These are phyloP conservation scores for Eristalis pertinax DNA, from an alignment of 2,888 invertebrate species.

Conservation along the genomic window DNA sequence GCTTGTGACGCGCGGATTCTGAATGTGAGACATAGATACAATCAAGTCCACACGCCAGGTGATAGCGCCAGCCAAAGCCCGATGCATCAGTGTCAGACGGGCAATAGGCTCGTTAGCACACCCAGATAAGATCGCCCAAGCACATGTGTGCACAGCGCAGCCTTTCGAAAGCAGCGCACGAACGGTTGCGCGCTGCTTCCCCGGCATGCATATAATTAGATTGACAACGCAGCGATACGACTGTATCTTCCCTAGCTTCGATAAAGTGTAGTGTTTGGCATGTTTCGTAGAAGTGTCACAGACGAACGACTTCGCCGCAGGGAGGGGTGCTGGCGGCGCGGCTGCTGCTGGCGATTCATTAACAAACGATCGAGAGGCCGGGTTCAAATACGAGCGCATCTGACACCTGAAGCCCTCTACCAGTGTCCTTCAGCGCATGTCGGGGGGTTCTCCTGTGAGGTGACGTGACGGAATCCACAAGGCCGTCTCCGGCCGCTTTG, in stretches of 20 bases:
- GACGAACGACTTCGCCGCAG: background rate
- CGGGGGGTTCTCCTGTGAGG: slow-evolving; percentile 47
- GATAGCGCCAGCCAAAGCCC: slow-evolving; percentile 67
- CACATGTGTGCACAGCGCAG: background rate
- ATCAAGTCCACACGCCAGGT: slow-evolving; percentile 59
- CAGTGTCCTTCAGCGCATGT: slow-evolving; percentile 1
- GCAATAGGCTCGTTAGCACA: slow-evolving; percentile 49
- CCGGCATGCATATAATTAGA: slow-evolving; percentile 39
- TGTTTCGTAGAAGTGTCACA: slow-evolving; percentile 46
- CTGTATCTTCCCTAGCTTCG: slow-evolving; percentile 9
- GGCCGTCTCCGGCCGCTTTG: slow-evolving; percentile 29
- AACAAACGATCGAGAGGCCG: slow-evolving; percentile 49
- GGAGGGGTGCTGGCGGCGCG: slow-evolving; percentile 23
- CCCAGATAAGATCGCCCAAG: slow-evolving; percentile 59
- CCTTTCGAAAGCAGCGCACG: slow-evolving; percentile 38
- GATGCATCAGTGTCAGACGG: slow-evolving; percentile 65
- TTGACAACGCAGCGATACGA: background rate
- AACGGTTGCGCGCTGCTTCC: slow-evolving; percentile 28
- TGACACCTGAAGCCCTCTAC: slow-evolving; percentile 55
- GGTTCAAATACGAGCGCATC: slow-evolving; percentile 47
- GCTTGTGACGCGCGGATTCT: slow-evolving; percentile 20
- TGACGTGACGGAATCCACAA: slow-evolving; percentile 60
- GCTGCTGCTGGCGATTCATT: slow-evolving; percentile 49
- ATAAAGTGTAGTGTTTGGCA: slow-evolving; percentile 54
- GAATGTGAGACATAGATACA: slow-evolving; percentile 27